Evolutionary conservation across 1,140 invertebrate genomes (phyloP).

Genomic region (Drosophila insularis): DNA sequence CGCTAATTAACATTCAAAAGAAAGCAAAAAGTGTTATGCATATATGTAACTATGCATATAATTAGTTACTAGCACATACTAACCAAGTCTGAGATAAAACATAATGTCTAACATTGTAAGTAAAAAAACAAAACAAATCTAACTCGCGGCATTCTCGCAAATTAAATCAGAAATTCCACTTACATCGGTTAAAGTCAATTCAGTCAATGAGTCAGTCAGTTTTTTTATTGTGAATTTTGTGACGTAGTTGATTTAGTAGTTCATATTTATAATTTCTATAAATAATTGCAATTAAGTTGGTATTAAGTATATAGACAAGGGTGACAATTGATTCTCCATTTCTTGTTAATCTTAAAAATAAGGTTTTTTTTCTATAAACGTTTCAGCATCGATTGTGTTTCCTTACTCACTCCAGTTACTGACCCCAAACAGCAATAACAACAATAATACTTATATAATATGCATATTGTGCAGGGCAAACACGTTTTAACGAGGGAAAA

Average conservation of each 20-base stretch:
- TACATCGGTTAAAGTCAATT: not conserved
- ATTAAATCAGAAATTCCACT: conserved; percentile 3
- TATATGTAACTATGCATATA: not conserved
- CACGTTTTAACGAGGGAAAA: conserved; percentile 14
- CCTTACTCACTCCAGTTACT: not conserved
- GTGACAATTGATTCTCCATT: not conserved
- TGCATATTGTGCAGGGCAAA: not conserved
- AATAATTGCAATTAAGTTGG: not conserved
- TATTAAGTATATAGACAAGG: too few species aligned
- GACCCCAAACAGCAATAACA: not conserved
- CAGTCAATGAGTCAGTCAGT: not conserved
- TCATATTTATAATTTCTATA: not conserved
- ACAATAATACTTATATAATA: not conserved
- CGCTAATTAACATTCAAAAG: conserved; percentile 40
- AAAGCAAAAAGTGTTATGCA: conserved; percentile 16
- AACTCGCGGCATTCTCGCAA: not conserved
- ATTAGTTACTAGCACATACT: conserved; percentile 9
- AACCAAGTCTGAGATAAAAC: not conserved
- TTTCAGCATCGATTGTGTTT: not conserved
- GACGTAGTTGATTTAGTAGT: not conserved
- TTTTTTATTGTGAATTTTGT: not conserved
- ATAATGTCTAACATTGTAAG: not conserved
- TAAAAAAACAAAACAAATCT: not conserved
- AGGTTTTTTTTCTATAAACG: not conserved
- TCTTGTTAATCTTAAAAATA: not conserved